Evolutionary conservation across 2,888 invertebrate species (phyloP).

Genomic region (Mycalesis mineus): DNA sequence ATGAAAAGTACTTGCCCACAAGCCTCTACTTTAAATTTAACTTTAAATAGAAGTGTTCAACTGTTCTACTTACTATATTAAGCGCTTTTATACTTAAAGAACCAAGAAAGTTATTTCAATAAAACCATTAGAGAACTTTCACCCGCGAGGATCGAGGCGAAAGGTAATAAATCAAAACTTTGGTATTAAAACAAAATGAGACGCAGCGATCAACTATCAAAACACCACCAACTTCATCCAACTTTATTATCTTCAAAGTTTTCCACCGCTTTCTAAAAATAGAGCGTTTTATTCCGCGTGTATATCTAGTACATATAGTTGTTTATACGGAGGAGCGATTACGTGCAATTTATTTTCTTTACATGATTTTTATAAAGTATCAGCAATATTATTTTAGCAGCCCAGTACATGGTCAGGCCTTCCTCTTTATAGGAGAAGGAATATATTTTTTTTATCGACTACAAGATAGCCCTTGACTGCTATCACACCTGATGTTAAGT

Average conservation of each 20-base stretch:
- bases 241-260: constrained; percentile 65
- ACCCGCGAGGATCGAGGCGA: constrained; percentile 42
- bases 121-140: constrained; percentile 53
- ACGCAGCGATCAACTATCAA: constrained; percentile 57
- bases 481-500: no score
- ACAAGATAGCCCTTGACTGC: no score
- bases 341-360: no score
- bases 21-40: no score
- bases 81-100: constrained; percentile 2
- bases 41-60: neutral
- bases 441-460: no score
- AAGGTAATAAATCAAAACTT: constrained; percentile 62
- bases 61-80: neutral
- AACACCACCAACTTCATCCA: constrained; percentile 53
- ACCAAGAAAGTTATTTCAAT: constrained; percentile 35
- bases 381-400: no score
- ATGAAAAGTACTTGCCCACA: no score
- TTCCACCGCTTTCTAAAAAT: constrained; percentile 37
- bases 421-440: no score
- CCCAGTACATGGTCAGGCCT: no score
- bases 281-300: neutral
- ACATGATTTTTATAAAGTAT: no score
- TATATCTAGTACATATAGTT: no score
- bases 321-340: no score
- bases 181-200: constrained; percentile 57